These are phyloP conservation scores for Caradrina clavipalpis DNA, from an alignment of 2,888 invertebrate species.

Conservation along the genomic window DNA sequence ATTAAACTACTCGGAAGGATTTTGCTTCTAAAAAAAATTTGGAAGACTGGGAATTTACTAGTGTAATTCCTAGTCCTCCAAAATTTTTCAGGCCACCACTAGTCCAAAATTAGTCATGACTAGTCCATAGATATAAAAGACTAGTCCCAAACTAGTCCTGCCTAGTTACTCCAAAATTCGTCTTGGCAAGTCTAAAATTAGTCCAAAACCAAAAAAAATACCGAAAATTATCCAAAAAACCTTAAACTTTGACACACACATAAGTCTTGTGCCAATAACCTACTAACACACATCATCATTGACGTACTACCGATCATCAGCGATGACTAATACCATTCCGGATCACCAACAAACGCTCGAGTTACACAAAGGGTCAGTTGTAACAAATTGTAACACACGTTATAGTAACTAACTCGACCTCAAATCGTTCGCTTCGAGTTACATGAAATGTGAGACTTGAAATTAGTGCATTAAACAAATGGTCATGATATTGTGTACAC, in stretches of 20 bases:
- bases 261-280: slow-evolving; percentile 28
- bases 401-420: slow-evolving; percentile 31
- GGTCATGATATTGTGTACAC: slow-evolving; percentile 1
- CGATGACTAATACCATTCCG: slow-evolving; percentile 37
- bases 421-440: slow-evolving; percentile 45
- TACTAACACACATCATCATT: slow-evolving; percentile 20
- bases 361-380: slow-evolving; percentile 59
- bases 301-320: slow-evolving; percentile 15
- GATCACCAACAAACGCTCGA: slow-evolving; percentile 29
- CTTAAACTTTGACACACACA: neutral
- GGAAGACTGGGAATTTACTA: too few species aligned
- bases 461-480: slow-evolving; percentile 52
- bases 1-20: too few species aligned
- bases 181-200: too few species aligned
- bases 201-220: too few species aligned
- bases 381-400: slow-evolving; percentile 20
- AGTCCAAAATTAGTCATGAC: too few species aligned
- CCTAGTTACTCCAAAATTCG: too few species aligned
- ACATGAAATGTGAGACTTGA: slow-evolving; percentile 54
- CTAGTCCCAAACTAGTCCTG: too few species aligned
- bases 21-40: too few species aligned
- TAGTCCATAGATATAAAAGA: too few species aligned
- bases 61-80: too few species aligned
- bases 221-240: neutral
- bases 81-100: too few species aligned